Evolutionary conservation across 2,113 vertebrate species (phyloP), one percentile per base, ranked within the genome.

Genomic region (Eleginops maclovinus): DNA sequence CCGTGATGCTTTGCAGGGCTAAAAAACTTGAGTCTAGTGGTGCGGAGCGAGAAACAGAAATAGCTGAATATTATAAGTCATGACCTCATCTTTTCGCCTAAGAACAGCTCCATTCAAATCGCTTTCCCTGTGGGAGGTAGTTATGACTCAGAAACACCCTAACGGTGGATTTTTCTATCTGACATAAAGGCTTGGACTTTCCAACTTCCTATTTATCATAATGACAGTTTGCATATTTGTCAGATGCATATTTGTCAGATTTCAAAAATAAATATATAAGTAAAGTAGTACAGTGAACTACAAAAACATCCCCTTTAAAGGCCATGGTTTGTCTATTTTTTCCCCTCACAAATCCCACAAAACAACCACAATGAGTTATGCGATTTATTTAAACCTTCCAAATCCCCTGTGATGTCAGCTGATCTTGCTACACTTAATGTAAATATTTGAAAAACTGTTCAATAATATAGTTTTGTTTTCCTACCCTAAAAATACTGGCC

Each of bases 81-180:
- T 59, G 59, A 79, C 71, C 79, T 87, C 51, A 81, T 75, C 47
- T 74, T 77, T 81, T 83, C 79, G 71, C 63, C 67, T 73, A 73
- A 65, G 51, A 83, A 19, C 26, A 59, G 46, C 41, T 9, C 31
- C 68, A 43, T 59, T 79, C 31, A 83, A 63, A 83, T 81, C 11
- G 0, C 54, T 78, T 64, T 78, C 79, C 77, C 75, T 21, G 74
- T 77, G 68, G 87, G 90, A 83, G 83, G 73, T 72, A 68, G 79
- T 72, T 89, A 81, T 87, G 82, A 90, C 76, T 87, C 84, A 87
- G 61, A 88, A 77, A 84, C 85, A 76, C 60, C 61, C 44, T 31
- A 17, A 69, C 67, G 46, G 40, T 31, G 76, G 79, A 59, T 79
- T 73, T n/a, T 74, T 83, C 15, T 65, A 40, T 56, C 53, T 76